These are phyloP conservation scores for Lutjanus argentimaculatus DNA, from an alignment of 2,797 vertebrate species.

Conservation along the genomic window DNA sequence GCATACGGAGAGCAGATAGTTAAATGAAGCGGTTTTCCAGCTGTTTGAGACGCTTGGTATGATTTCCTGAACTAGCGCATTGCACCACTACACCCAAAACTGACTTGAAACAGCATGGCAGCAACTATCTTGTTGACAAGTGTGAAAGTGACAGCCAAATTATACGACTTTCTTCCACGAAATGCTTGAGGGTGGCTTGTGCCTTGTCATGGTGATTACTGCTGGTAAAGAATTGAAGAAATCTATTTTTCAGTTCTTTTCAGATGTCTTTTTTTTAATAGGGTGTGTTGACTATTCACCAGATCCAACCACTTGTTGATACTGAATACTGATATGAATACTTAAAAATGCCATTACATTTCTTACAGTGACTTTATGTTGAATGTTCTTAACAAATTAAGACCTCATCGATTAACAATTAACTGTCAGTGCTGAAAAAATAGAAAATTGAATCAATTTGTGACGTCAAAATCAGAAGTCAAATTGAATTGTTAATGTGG, in stretches of 20 bases:
- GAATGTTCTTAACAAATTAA: too few species aligned
- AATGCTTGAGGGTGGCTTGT: conserved; percentile 32
- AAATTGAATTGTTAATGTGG: too few species aligned
- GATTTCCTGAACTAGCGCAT: conserved; percentile 10
- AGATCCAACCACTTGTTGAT: neutral
- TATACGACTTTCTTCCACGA: conserved; percentile 36
- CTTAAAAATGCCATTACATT: too few species aligned
- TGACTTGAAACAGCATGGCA: conserved; percentile 44
- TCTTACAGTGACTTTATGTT: too few species aligned
- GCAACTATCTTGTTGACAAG: conserved; percentile 33
- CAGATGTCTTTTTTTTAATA: neutral
- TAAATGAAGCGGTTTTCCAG: neutral
- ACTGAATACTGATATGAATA: too few species aligned
- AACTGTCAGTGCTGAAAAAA: too few species aligned
- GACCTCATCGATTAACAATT: too few species aligned
- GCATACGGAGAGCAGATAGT: neutral
- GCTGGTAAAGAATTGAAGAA: neutral
- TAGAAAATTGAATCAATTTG: too few species aligned
- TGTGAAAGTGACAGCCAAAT: conserved; percentile 50
- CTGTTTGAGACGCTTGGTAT: conserved; percentile 5
- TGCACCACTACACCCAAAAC: conserved; percentile 21
- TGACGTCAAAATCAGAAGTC: too few species aligned
- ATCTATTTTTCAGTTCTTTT: neutral
- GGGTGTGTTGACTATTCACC: neutral
- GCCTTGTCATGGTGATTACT: conserved; percentile 8